phyloP scores from a whole-genome alignment of 2,888 invertebrate genomes.

The Myopa testacea region DNA sequence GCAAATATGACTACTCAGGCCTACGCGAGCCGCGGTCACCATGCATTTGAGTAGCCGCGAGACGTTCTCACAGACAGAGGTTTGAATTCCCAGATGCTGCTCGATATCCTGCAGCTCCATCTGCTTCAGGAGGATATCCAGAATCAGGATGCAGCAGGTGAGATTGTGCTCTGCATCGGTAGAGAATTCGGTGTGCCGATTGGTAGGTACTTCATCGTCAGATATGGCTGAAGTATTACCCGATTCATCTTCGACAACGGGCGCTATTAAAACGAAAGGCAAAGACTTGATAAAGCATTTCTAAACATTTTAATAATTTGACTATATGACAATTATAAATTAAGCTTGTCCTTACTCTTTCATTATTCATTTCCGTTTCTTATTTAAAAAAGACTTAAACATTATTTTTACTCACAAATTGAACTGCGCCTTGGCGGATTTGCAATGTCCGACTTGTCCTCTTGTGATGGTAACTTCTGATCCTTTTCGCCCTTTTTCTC shows the following conservation, averaged over 20 bases:
- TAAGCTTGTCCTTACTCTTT: too few species aligned
- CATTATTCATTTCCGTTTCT: too few species aligned
- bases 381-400: too few species aligned
- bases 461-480: constrained; percentile 58
- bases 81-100: constrained; percentile 82
- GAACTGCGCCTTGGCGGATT: constrained; percentile 70
- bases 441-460: constrained; percentile 62
- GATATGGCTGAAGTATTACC: constrained; percentile 77
- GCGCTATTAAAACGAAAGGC: constrained; percentile 67
- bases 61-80: constrained; percentile 79
- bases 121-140: constrained; percentile 95
- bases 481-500: constrained; percentile 54
- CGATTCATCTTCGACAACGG: constrained; percentile 78
- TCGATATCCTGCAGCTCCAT: constrained; percentile 89
- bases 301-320: background rate
- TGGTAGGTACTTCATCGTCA: constrained; percentile 75
- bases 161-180: constrained; percentile 81
- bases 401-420: constrained; percentile 70
- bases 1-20: constrained; percentile 73
- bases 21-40: constrained; percentile 80
- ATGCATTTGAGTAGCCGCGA: constrained; percentile 80
- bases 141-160: constrained; percentile 96
- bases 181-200: constrained; percentile 76
- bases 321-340: too few species aligned
- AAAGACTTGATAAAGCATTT: background rate